Base-by-base conservation (phyloP, 2,113 vertebrate species). In the Salminus brasiliensis region DNA sequence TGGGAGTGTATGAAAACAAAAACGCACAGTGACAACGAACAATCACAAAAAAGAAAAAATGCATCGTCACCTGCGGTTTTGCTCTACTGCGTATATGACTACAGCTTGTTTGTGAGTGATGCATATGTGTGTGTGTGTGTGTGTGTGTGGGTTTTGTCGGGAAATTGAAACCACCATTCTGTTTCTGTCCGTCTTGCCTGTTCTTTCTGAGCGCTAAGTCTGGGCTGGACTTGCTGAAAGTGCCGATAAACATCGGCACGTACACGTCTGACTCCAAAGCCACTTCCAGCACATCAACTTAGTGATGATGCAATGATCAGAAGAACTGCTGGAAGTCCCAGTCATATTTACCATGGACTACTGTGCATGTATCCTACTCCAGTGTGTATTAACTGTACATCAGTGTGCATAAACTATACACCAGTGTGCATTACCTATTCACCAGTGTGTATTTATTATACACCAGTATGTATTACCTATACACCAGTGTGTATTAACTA, bases 61-160 rank as follows among this genome's bases (percentile, higher is more conserved):
- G 76, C 79, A 76, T 21, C 84, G 83, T 91, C 89, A 90, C 81
- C 80, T 83, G 73, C 82, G 84, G 82, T 88, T 82, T 85, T 57
- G 74, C 62, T 13, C 69, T 13, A 41, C 41, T 47, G 30, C 43
- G 15, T 53, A 72, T 78, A 69, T 69, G 82, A 85, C 73, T 62
- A 68, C 60, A 57, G 7, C 23, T 2, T 53, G 10, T 85, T 57
- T 57, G 39, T 27, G 52, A 25, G 52, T 70, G 69, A 63, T 52
- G 9, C 23, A 1, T 53, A 4, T 85, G 49, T 57, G 34, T 25
- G 0, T 36, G 12, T 1, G 23, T 13, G 69, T 79, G 76, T 63
- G 45, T 53, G 27, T 81, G 78, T 83, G 82, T 76, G 82, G 82
- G 74, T 74, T 84, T 80, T 84, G 74, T 84, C 82, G 78, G 80